A percentile compares a stretch with the other conserved stretches of the same genome.
phyloP scores from a whole-genome alignment of 2,113 vertebrate species.

The Muscicapa adusta region DNA sequence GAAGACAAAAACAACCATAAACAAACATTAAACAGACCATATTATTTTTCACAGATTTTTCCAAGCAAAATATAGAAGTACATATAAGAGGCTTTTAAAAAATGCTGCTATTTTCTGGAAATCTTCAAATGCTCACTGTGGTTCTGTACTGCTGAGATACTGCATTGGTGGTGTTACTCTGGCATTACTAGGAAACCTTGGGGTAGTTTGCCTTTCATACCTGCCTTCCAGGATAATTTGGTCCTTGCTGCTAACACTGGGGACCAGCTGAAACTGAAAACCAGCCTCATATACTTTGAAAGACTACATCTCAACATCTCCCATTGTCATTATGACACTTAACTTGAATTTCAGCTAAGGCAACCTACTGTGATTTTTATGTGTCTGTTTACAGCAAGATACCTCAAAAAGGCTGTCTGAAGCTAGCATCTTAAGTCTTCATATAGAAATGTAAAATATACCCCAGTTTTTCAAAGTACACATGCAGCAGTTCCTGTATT shows the following conservation, averaged over 20 bases:
- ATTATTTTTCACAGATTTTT: not conserved
- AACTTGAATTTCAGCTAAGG: not conserved
- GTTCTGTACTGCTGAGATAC: not conserved
- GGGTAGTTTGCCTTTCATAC: not conserved
- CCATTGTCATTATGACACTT: not conserved
- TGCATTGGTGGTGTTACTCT: not conserved
- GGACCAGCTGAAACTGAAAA: not conserved
- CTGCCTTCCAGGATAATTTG: not conserved
- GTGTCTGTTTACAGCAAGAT: not conserved
- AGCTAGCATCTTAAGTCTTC: not conserved
- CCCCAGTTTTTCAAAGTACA: not conserved
- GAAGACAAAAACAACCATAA: not conserved
- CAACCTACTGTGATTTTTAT: not conserved
- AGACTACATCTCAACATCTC: not conserved
- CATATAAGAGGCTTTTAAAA: not conserved
- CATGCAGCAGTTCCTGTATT: not conserved
- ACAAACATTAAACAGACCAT: not conserved
- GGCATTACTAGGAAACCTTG: not conserved
- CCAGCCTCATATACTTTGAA: not conserved
- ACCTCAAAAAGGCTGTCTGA: not conserved
- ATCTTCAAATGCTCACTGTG: not conserved
- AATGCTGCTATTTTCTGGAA: conserved; percentile 3
- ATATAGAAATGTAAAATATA: not conserved
- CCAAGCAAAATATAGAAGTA: not conserved
- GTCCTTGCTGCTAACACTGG: not conserved